Conservation (phyloP, 1,140 invertebrate species). For the Watersipora subatra region DNA sequence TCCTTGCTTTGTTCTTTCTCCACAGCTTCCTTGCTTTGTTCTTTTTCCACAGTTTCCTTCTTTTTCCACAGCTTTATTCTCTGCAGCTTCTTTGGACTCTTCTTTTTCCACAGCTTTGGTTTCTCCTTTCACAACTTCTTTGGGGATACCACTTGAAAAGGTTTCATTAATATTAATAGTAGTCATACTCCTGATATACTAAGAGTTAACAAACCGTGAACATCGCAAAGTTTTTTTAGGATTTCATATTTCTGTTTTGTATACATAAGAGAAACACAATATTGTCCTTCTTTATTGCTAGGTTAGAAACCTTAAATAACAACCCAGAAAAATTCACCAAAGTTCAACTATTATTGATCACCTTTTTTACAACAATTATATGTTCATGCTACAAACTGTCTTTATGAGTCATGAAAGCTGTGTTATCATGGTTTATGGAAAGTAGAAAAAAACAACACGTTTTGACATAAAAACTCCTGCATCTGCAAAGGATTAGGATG, state of each 20-base stretch:
- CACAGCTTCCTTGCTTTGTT: constrained; percentile 8
- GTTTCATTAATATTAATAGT: not conserved
- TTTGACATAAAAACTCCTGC: no score
- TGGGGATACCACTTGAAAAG: not conserved
- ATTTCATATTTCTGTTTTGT: not conserved
- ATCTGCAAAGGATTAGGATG: no score
- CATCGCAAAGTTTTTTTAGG: constrained; percentile 2
- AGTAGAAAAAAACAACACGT: no score
- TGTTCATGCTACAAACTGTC: no score
- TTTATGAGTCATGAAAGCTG: no score
- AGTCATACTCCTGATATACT: not conserved
- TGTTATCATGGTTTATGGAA: no score
- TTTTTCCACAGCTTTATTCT: not conserved
- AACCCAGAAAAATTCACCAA: no score
- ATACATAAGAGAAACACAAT: no score
- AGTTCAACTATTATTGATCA: no score
- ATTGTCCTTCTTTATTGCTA: no score
- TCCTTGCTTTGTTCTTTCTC: not conserved
- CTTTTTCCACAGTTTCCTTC: constrained; percentile 15
- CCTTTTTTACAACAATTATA: no score
- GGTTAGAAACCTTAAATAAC: no score
- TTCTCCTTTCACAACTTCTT: not conserved
- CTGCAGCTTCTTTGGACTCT: not conserved
- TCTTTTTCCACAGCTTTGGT: not conserved
- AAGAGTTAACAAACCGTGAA: not conserved